phyloP scores from a whole-genome alignment of 2,113 vertebrate genomes.

The Myotis davidii region DNA sequence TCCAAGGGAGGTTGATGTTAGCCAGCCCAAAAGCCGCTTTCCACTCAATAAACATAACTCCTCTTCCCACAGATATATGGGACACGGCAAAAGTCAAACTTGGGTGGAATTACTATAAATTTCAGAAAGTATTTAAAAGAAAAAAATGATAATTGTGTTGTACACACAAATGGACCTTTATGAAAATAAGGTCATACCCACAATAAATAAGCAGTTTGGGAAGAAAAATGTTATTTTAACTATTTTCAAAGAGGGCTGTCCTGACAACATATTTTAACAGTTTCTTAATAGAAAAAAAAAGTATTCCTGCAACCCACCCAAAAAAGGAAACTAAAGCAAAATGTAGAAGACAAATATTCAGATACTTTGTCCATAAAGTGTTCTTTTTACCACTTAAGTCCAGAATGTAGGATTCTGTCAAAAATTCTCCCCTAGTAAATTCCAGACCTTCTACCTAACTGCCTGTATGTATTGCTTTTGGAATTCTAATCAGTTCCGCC shows the following conservation, averaged over 20 bases:
- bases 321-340: conserved; percentile 39
- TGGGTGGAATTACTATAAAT: not conserved
- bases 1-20: not conserved
- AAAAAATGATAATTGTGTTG: not conserved
- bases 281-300: not conserved
- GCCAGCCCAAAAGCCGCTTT: not conserved
- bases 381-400: not conserved
- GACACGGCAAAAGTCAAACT: conserved; percentile 13
- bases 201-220: not conserved
- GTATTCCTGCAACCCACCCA: not conserved
- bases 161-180: not conserved
- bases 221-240: not conserved
- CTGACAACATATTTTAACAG: not conserved
- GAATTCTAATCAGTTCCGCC: conserved; percentile 79
- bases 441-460: conserved; percentile 37
- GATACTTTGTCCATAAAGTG: not conserved
- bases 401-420: not conserved
- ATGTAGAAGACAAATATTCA: not conserved
- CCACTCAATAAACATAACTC: not conserved
- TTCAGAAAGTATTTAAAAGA: not conserved
- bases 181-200: not conserved
- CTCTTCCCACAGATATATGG: not conserved
- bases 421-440: conserved; percentile 59
- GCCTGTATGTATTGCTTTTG: conserved; percentile 42
- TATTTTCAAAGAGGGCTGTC: not conserved